Conservation (phyloP, 1,140 invertebrate genomes). For the Latrodectus geometricus region DNA sequence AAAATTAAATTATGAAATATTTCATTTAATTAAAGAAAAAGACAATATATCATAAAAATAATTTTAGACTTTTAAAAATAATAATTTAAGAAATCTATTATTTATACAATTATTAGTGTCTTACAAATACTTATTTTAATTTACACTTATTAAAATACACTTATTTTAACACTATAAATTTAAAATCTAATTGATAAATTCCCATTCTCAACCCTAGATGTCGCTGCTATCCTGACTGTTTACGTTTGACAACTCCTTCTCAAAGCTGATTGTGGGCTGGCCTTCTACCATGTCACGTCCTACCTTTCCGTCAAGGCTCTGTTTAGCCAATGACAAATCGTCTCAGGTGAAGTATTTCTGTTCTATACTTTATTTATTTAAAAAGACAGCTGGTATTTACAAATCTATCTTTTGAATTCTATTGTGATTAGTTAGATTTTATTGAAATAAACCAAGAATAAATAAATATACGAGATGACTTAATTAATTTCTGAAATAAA, state of each 20-base stretch:
- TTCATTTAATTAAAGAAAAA: too few relatives aligned
- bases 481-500: background rate
- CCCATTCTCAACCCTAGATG: constrained; percentile 20
- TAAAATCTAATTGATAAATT: background rate
- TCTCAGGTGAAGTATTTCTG: background rate
- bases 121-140: background rate
- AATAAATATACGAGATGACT: too few relatives aligned
- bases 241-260: background rate
- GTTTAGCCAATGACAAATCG: constrained; percentile 60
- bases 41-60: too few relatives aligned
- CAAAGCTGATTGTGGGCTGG: constrained; percentile 23
- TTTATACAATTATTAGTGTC: too few relatives aligned
- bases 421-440: too few relatives aligned
- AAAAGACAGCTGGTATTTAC: too few relatives aligned
- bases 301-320: constrained; percentile 42
- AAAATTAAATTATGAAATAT: too few relatives aligned
- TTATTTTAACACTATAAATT: background rate
- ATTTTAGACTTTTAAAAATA: too few relatives aligned
- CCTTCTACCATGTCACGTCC: constrained; percentile 35
- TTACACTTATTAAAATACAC: too few relatives aligned
- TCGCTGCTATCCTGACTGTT: background rate
- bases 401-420: too few relatives aligned
- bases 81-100: too few relatives aligned
- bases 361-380: background rate
- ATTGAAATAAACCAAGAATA: too few relatives aligned